Base-by-base conservation (phyloP, 2,797 vertebrate genomes). In the Streptopelia turtur region DNA sequence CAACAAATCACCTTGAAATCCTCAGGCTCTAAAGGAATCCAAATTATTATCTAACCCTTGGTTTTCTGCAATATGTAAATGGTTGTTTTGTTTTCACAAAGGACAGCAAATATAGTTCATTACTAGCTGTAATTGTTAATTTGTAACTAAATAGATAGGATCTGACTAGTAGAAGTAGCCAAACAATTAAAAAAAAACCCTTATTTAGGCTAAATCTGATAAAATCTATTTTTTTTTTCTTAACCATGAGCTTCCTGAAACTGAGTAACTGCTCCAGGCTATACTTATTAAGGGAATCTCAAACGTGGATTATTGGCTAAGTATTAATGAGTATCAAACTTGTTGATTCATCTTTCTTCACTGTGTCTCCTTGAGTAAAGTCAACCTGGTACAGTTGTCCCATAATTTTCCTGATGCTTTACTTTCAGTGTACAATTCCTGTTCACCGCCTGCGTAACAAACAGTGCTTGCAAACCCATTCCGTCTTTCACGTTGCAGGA, bases 181-280 rank as follows among this genome's bases (percentile, higher is more conserved):
- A 74, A 90, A 91, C 39, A 80, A 83, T 57, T 43, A 9, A 82
- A 68, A 70, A n/a, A 94, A 95, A 87, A 63, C 41, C 37, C 11
- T 83, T 89, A 84, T 93, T 90, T 85, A 85, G 68, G 80, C 45
- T 92, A 90, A 90, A 93, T 89, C 90, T 85, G 88, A 96, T 94
- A 95, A 90, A 92, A 65, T 69, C 22, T 8, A 10, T 9, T 91
- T 94, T 86, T 74, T n/a, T 74, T 80, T 89, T 75, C 66, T 86
- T 75, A 94, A 89, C 45, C 21, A 61, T 71, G 45, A 82, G 39
- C 41, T 94, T 95, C 77, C 80, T 65, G 88, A 72, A 71, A 63
- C 64, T 41, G 5, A 70, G 43, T 63, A 76, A 70, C 52, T 74
- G 74, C 88, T 94, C 47, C n/a, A 77, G 84, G 86, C 78, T 65